These are phyloP conservation scores for Paratrypauchen microcephalus DNA, from an alignment of 2,797 vertebrate species.

Conservation along the genomic window DNA sequence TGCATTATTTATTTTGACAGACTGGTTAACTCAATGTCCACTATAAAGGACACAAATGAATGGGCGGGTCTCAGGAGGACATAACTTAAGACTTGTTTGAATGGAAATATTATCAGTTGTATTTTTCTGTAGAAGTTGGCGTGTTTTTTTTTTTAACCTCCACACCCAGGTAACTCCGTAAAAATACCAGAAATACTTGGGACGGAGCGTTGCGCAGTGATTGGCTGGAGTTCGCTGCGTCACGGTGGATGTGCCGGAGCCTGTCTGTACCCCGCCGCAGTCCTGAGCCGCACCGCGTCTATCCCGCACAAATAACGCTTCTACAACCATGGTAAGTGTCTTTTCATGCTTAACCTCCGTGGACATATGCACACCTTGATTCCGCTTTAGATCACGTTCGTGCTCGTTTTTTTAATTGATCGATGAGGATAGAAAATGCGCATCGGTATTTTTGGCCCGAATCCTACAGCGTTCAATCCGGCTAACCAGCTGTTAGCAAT, in stretches of 20 bases:
- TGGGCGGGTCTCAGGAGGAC: too few relatives aligned
- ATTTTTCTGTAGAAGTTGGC: neutral
- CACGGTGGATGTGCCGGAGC: neutral
- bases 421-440: neutral
- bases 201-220: neutral
- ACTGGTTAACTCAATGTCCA: too few relatives aligned
- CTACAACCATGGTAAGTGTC: neutral
- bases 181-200: neutral
- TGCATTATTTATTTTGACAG: too few relatives aligned
- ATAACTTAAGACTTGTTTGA: neutral
- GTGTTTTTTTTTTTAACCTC: neutral
- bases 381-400: too few relatives aligned
- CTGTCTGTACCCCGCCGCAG: neutral
- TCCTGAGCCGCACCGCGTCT: neutral
- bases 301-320: neutral
- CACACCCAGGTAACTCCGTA: neutral
- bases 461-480: too few relatives aligned
- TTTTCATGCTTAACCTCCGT: neutral
- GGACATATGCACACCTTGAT: neutral
- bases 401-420: too few relatives aligned
- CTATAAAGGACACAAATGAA: too few relatives aligned
- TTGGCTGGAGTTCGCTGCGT: neutral
- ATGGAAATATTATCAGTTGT: neutral
- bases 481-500: constrained; percentile 5
- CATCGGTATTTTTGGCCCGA: neutral